These are phyloP conservation scores for Temnothorax ravouxi DNA, from an alignment of 2,888 invertebrate species.

Conservation along the genomic window DNA sequence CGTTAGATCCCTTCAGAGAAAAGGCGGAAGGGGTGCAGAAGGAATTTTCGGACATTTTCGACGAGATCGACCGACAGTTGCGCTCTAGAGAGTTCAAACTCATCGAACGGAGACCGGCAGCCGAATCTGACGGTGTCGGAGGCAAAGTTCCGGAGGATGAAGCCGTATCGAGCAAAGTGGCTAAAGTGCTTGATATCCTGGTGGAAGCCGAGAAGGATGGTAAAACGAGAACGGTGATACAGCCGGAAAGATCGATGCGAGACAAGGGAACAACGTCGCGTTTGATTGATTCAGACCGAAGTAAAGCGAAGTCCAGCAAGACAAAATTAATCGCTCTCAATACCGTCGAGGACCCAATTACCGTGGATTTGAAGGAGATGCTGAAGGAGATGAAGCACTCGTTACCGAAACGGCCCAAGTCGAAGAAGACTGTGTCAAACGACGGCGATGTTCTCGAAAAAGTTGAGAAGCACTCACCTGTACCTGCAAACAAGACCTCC, in stretches of 20 bases:
- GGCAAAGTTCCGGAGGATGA: constrained; percentile 63
- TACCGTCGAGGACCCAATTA: constrained; percentile 77
- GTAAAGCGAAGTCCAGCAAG: constrained; percentile 59
- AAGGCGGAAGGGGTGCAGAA: constrained; percentile 61
- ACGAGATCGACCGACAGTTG: constrained; percentile 81
- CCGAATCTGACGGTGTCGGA: constrained; percentile 34
- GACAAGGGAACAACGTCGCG: constrained; percentile 48
- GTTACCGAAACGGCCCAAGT: constrained; percentile 89
- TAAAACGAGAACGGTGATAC: constrained; percentile 62
- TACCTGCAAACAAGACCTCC: constrained; percentile 58
- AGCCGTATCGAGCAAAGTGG: constrained; percentile 77
- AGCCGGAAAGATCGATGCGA: constrained; percentile 64
- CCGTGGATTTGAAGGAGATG: constrained; percentile 89
- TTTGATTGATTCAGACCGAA: constrained; percentile 46
- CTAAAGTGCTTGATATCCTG: constrained; percentile 80
- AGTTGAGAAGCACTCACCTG: constrained; percentile 33
- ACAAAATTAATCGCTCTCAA: constrained; percentile 65
- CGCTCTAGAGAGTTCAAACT: constrained; percentile 70
- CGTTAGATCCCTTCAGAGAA: constrained; percentile 22
- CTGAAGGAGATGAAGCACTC: constrained; percentile 93
- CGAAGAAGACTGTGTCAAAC: constrained; percentile 74
- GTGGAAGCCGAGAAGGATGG: constrained; percentile 78
- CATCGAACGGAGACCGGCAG: constrained; percentile 52
- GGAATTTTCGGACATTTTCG: constrained; percentile 82
- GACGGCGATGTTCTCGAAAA: constrained; percentile 56